These are phyloP conservation scores for Pollenia griseotomentosa DNA, from an alignment of 2,888 invertebrate genomes.

Conservation along the genomic window DNA sequence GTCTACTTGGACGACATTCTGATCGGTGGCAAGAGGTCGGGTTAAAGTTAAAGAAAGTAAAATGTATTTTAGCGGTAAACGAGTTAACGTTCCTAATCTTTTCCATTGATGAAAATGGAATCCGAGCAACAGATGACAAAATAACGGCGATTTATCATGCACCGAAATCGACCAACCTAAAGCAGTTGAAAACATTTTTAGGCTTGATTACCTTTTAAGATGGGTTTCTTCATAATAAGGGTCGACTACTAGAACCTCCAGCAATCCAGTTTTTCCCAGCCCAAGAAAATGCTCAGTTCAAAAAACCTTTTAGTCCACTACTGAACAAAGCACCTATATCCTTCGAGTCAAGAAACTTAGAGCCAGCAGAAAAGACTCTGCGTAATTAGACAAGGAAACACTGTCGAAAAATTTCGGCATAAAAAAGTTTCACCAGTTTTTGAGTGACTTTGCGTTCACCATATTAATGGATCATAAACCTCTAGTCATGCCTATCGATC, in stretches of 20 bases:
- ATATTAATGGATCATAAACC: background rate
- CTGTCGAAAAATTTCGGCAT: constrained; percentile 56
- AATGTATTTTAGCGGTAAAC: too few relatives aligned
- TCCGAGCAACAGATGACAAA: constrained; percentile 1
- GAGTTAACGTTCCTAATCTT: background rate
- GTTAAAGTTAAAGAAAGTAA: background rate
- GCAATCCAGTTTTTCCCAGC: too few relatives aligned
- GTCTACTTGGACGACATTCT: constrained; percentile 61
- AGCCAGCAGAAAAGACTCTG: constrained; percentile 32
- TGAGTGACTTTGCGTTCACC: constrained; percentile 32
- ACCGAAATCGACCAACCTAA: too few relatives aligned
- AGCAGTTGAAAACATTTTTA: too few relatives aligned
- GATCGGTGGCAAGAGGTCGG: constrained; percentile 34
- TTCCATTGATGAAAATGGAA: background rate
- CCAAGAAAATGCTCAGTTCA: background rate
- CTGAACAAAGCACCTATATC: constrained; percentile 10
- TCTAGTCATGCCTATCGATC: background rate
- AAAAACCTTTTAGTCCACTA: constrained; percentile 27
- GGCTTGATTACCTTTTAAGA: too few relatives aligned
- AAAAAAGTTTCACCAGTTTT: constrained; percentile 56
- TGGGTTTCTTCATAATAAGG: too few relatives aligned
- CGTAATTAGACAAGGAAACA: constrained; percentile 47
- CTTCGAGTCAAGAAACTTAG: constrained; percentile 36
- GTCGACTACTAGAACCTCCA: too few relatives aligned
- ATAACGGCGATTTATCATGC: too few relatives aligned